phyloP scores from a whole-genome alignment of 2,888 invertebrate species.

The Diaphora mendica region DNA sequence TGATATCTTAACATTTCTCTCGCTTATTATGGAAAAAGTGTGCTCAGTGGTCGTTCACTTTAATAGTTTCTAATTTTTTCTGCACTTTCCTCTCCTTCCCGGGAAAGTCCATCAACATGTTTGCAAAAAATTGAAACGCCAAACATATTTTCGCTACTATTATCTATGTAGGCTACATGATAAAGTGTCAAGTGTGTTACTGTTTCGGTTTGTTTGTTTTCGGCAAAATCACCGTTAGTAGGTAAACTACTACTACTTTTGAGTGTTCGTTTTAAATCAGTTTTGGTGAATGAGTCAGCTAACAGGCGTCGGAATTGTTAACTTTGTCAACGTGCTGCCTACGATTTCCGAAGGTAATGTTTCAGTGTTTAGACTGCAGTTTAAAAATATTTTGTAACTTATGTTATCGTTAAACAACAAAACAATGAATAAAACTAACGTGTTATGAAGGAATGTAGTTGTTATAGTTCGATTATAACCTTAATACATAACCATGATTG shows the following conservation, averaged over 20 bases:
- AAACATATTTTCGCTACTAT: slow-evolving; percentile 63
- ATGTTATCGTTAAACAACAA: slow-evolving; percentile 25
- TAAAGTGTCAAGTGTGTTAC: slow-evolving; percentile 74
- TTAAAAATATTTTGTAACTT: slow-evolving; percentile 13
- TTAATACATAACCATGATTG: slow-evolving; percentile 46
- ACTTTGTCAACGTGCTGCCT: slow-evolving; percentile 84
- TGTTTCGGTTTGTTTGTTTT: slow-evolving; percentile 63
- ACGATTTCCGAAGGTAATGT: slow-evolving; percentile 83
- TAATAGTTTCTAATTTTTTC: slow-evolving; percentile 59
- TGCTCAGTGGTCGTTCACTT: slow-evolving; percentile 64
- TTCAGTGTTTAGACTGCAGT: background rate
- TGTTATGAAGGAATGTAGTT: slow-evolving; percentile 32
- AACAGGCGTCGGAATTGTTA: slow-evolving; percentile 84
- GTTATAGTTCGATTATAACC: slow-evolving; percentile 26
- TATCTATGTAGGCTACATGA: slow-evolving; percentile 81
- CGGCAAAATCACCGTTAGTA: slow-evolving; percentile 57
- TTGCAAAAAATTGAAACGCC: slow-evolving; percentile 66
- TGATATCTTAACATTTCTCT: slow-evolving; percentile 73
- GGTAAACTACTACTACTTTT: slow-evolving; percentile 73
- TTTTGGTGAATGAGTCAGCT: slow-evolving; percentile 85
- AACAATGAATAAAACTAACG: slow-evolving; percentile 28
- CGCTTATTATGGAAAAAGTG: slow-evolving; percentile 72
- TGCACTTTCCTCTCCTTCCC: slow-evolving; percentile 28
- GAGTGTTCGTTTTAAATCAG: slow-evolving; percentile 63
- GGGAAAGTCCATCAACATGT: slow-evolving; percentile 51